Conservation (phyloP, 2,888 invertebrate species). For the Phyto melanocephala region DNA sequence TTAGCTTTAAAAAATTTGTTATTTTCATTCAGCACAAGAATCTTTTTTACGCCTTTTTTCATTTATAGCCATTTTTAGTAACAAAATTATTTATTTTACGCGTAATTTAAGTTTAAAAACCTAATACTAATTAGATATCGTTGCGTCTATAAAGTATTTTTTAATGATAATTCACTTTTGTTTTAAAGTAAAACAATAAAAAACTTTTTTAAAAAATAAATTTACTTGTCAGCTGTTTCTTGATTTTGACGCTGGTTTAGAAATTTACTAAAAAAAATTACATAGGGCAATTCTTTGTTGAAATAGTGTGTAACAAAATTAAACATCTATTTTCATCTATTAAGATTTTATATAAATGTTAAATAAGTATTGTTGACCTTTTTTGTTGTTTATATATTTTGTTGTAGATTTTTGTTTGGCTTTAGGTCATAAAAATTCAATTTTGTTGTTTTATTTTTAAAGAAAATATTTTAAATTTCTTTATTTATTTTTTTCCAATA, state of each 20-base stretch:
- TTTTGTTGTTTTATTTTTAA: no score
- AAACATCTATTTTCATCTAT: no score
- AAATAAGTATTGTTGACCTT: no score
- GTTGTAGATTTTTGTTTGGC: no score
- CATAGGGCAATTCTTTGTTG: not conserved
- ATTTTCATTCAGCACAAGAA: constrained; percentile 45
- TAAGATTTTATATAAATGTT: no score
- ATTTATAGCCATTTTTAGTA: not conserved
- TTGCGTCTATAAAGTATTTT: not conserved
- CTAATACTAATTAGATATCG: not conserved
- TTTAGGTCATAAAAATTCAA: no score
- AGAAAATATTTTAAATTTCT: no score
- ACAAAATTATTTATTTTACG: not conserved
- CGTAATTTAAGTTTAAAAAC: not conserved
- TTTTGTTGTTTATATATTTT: no score
- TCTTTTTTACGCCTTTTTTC: not conserved
- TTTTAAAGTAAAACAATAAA: not conserved
- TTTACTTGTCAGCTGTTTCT: constrained; percentile 7
- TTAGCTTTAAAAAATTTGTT: constrained; percentile 14
- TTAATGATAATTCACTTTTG: not conserved
- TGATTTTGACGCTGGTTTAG: not conserved
- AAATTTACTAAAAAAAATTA: not conserved
- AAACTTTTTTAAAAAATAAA: not conserved
- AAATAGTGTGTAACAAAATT: no score
- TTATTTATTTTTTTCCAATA: no score